Evolutionary conservation across 2,113 vertebrate species (phyloP), one percentile per base, ranked within the genome.

Genomic region (Melanerpes formicivorus): DNA sequence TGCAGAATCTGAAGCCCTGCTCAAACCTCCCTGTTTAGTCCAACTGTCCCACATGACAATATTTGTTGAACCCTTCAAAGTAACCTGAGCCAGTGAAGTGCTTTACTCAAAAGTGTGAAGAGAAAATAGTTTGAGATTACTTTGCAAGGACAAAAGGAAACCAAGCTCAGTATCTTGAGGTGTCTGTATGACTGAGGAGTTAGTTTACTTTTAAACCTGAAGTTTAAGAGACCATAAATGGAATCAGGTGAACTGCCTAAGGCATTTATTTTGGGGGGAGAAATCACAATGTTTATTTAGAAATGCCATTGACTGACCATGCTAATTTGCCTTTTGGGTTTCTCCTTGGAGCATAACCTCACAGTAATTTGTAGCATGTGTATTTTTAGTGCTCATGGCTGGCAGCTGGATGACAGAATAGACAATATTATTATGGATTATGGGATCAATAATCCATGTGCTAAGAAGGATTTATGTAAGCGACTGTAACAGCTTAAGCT

Each of bases 381-480:
- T 50, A 10, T 70, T 95, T 93, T 88, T 62, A 88, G 13, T 66
- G 30, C 42, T 88, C 73, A 55, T 76, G 55, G 27, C 59, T 91
- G 65, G 59, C 83, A 93, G 58, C 55, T 93, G 93, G 80, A 81
- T 46, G 46, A 76, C 46, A 91, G 81, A 89, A 90, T 60, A 92
- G 52, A 94, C 64, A 69, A 88, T 86, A 84, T 93, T 85, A 59
- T 86, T 93, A 91, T 6, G 13, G 94, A 93, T 93, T 96, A 88
- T 30, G 58, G 85, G n/a, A 93, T 93, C 85, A 70, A 92, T 95
- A 95, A 93, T 95, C 79, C 87, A 73, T 0, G 0, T 73, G 27
- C 70, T 95, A 88, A 95, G 87, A 88, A 84, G 90, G 87, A 88
- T 94, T 96, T 96, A 75, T 72, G 44, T 90, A 42, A 91, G 80